Evolutionary conservation across 1,140 invertebrate genomes (phyloP).

Genomic region (Tachypleus tridentatus): DNA sequence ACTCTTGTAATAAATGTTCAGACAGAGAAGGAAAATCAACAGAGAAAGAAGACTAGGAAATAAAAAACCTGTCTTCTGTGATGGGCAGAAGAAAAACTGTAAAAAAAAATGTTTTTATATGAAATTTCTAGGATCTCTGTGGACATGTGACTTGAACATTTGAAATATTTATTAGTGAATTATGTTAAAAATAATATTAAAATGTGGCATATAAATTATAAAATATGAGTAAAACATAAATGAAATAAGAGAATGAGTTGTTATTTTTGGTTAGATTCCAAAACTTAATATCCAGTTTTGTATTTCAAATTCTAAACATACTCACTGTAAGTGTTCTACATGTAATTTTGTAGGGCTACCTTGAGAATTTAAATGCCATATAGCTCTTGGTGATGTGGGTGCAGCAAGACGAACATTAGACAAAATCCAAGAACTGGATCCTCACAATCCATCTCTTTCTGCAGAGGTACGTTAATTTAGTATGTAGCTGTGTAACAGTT

Average conservation of each 20-base stretch:
- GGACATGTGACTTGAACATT: too few relatives aligned
- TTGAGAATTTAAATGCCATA: constrained; percentile 65
- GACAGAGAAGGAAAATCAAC: too few relatives aligned
- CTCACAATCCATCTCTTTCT: constrained; percentile 37
- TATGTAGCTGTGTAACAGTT: constrained; percentile 26
- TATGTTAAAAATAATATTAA: too few relatives aligned
- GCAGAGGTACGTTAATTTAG: constrained; percentile 17
- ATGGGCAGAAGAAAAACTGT: too few relatives aligned
- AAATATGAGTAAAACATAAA: constrained; percentile 41
- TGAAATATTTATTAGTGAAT: too few relatives aligned
- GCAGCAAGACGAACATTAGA: constrained; percentile 61
- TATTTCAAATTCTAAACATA: constrained; percentile 1
- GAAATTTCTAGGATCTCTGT: too few relatives aligned
- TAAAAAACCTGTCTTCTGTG: too few relatives aligned
- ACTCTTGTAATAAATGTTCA: too few relatives aligned
- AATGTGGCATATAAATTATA: not conserved
- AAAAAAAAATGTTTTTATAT: too few relatives aligned
- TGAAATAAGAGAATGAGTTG: constrained; percentile 1
- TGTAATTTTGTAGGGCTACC: constrained; percentile 43
- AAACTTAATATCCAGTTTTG: constrained; percentile 14
- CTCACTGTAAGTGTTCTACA: constrained; percentile 3
- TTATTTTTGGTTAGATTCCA: constrained; percentile 12
- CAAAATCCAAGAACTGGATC: constrained; percentile 43
- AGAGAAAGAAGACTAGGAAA: too few relatives aligned
- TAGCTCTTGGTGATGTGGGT: constrained; percentile 62